Conservation (phyloP, 2,888 invertebrate species). For the Cephus sareptanus region DNA sequence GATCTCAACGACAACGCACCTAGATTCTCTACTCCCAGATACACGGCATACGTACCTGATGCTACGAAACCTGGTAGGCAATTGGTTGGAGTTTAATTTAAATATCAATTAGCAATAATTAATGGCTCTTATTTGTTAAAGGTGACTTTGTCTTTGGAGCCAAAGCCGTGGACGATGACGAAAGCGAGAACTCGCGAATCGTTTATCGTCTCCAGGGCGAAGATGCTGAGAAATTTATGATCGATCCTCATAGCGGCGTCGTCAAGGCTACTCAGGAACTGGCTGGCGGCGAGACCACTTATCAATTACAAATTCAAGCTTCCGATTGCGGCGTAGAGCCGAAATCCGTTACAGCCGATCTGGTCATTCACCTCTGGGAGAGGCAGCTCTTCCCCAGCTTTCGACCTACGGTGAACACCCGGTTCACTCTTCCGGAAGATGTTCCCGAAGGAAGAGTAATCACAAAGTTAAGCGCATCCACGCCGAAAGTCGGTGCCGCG, state of each 20-base stretch:
- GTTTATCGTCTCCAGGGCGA: conserved; percentile 82
- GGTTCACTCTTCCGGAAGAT: conserved; percentile 84
- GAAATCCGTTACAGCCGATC: conserved; percentile 78
- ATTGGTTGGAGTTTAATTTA: not conserved
- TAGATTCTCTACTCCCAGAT: conserved; percentile 78
- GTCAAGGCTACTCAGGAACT: conserved; percentile 82
- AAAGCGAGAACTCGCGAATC: conserved; percentile 84
- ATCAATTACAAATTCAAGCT: conserved; percentile 81
- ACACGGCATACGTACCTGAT: conserved; percentile 86
- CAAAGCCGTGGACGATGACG: conserved; percentile 86
- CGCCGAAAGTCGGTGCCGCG: conserved; percentile 80
- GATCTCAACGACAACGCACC: conserved; percentile 92
- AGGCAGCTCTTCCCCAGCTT: conserved; percentile 85
- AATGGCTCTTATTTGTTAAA: conserved; percentile 32
- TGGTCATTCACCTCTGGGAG: conserved; percentile 82
- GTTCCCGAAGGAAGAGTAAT: conserved; percentile 81
- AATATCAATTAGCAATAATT: conserved; percentile 6
- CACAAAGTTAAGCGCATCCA: conserved; percentile 80
- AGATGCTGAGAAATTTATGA: conserved; percentile 81
- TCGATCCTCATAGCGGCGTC: conserved; percentile 86
- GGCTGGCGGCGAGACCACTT: conserved; percentile 72
- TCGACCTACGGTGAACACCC: conserved; percentile 75
- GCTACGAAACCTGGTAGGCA: conserved; percentile 76
- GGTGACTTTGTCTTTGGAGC: conserved; percentile 90
- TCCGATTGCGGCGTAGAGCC: conserved; percentile 81